Conservation (phyloP, 2,113 vertebrate genomes). For the Stigmatopora argus region DNA sequence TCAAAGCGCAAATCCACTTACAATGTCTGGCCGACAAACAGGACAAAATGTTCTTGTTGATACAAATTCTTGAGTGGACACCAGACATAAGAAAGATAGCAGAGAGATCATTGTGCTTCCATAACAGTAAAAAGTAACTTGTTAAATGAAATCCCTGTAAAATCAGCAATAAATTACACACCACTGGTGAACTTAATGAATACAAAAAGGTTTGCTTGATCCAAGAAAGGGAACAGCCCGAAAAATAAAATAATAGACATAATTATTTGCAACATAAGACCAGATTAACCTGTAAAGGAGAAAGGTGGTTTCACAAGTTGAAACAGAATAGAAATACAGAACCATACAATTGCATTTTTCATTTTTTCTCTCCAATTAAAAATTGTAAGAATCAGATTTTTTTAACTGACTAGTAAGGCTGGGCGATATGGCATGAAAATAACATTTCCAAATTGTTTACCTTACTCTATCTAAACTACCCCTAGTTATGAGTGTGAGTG, state of each 20-base stretch:
- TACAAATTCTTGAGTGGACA: constrained; percentile 47
- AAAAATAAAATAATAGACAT: not conserved
- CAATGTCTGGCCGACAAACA: constrained; percentile 28
- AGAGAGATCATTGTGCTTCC: constrained; percentile 15
- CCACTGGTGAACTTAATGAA: constrained; percentile 43
- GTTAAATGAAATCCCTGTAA: constrained; percentile 59
- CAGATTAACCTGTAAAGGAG: not conserved
- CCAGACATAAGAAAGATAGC: constrained; percentile 43
- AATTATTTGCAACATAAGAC: not conserved
- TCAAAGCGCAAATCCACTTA: constrained; percentile 6
- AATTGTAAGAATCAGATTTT: not conserved
- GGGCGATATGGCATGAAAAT: no score
- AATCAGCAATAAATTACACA: constrained; percentile 58
- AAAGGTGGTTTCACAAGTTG: not conserved
- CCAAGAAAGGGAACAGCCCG: not conserved
- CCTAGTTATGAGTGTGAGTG: no score
- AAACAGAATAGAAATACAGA: not conserved
- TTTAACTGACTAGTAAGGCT: not conserved
- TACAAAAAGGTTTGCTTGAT: constrained; percentile 55
- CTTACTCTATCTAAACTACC: no score
- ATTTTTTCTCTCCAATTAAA: not conserved
- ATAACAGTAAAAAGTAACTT: constrained; percentile 32
- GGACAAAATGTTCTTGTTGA: constrained; percentile 22
- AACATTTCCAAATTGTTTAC: no score
- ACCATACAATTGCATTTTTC: not conserved